phyloP scores from a whole-genome alignment of 2,113 vertebrate genomes.

The Phalacrocorax pelagicus region DNA sequence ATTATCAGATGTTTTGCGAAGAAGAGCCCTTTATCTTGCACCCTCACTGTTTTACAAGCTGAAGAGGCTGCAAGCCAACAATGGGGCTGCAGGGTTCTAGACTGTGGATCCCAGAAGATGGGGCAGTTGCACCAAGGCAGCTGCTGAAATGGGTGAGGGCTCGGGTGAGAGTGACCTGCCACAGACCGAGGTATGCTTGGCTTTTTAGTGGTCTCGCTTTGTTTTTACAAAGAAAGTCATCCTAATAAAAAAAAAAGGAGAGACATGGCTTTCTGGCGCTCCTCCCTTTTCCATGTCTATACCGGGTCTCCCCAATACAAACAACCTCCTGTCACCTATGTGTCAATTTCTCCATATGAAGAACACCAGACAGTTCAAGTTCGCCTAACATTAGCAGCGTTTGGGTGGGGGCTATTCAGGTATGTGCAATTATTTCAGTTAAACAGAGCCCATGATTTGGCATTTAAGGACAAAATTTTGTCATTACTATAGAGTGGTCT shows the following conservation, averaged over 20 bases:
- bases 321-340: accelerated
- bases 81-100: not conserved
- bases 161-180: accelerated
- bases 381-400: accelerated
- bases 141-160: not conserved
- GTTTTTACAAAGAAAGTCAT: not conserved
- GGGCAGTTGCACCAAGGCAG: not conserved
- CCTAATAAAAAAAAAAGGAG: not conserved
- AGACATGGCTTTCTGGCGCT: no score
- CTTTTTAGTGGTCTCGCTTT: not conserved
- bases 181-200: accelerated
- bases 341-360: accelerated
- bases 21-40: not conserved
- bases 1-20: not conserved
- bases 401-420: not conserved
- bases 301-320: accelerated
- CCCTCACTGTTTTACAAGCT: not conserved
- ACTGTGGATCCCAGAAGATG: not conserved
- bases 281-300: not conserved
- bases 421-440: not conserved
- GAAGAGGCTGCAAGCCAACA: not conserved
- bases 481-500: not conserved
- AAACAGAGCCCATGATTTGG: not conserved
- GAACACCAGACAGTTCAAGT: not conserved
- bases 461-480: not conserved